Evolutionary conservation across 1,140 invertebrate genomes (phyloP).

Genomic region (Orchestia grillus): DNA sequence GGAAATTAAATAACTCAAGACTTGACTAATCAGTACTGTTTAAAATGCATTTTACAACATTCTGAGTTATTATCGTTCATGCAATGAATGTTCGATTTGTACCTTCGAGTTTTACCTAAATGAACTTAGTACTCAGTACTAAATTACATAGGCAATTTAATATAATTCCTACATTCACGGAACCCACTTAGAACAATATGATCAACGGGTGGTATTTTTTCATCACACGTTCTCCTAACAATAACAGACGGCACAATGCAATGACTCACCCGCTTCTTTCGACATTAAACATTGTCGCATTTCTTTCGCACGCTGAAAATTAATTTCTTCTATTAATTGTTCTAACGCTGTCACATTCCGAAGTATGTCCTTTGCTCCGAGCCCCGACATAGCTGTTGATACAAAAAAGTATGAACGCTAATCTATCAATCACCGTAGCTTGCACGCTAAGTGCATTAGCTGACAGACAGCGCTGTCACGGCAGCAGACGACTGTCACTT

Average conservation of each 20-base stretch:
- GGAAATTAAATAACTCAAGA: no score
- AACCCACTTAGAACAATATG: background rate
- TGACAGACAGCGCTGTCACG: background rate
- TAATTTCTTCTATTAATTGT: slow-evolving; percentile 89
- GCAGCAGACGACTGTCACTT: background rate
- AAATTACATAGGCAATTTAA: no score
- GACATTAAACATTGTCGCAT: slow-evolving; percentile 78
- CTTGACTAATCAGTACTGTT: no score
- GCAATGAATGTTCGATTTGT: no score
- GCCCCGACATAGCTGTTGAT: slow-evolving; percentile 60
- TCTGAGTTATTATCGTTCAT: no score
- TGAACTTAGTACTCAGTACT: no score
- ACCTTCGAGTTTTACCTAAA: no score
- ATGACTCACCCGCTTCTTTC: slow-evolving; percentile 64
- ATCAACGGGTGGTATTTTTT: background rate
- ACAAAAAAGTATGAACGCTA: background rate
- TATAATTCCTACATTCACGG: background rate
- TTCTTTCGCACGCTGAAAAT: slow-evolving; percentile 90
- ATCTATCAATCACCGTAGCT: background rate
- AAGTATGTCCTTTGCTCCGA: slow-evolving; percentile 67
- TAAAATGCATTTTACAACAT: no score
- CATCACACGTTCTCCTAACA: background rate
- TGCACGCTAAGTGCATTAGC: background rate
- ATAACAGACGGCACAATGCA: background rate
- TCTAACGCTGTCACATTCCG: slow-evolving; percentile 80